Percentiles rank a stretch among this genome's conserved stretches.
Conservation (phyloP, 2,888 invertebrate species). For the Ditula angustiorana region DNA sequence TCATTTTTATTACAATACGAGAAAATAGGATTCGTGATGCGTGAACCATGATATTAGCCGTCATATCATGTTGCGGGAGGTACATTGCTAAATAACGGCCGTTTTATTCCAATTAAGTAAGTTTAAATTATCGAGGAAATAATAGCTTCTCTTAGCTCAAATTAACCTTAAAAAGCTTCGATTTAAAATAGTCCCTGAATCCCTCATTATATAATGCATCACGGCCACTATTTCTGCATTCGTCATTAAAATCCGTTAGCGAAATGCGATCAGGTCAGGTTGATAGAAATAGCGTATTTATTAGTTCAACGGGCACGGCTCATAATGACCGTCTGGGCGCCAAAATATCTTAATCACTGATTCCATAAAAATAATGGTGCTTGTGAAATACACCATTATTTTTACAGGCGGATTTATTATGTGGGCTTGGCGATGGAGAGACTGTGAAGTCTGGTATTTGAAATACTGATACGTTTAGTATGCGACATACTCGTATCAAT, state of each 20-base stretch:
- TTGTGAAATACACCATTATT: slow-evolving; percentile 31
- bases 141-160: no score
- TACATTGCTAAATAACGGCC: no score
- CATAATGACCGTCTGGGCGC: slow-evolving; percentile 28
- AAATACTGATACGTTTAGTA: neutral
- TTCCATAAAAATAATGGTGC: slow-evolving; percentile 35
- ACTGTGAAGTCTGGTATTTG: neutral
- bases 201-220: neutral
- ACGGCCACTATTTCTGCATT: neutral
- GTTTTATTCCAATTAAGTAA: no score
- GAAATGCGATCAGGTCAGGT: slow-evolving; percentile 20
- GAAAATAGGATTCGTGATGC: no score
- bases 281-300: slow-evolving; percentile 31
- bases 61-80: no score
- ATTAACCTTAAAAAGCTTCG: no score
- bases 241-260: neutral
- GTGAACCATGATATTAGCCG: no score
- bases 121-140: no score
- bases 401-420: slow-evolving; percentile 22
- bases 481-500: no score
- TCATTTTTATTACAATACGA: no score
- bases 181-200: no score
- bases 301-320: slow-evolving; percentile 22
- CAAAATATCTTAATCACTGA: slow-evolving; percentile 34
- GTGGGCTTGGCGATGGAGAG: slow-evolving; percentile 10